Conservation (phyloP, 2,797 vertebrate genomes). For the Sarcophilus harrisii region DNA sequence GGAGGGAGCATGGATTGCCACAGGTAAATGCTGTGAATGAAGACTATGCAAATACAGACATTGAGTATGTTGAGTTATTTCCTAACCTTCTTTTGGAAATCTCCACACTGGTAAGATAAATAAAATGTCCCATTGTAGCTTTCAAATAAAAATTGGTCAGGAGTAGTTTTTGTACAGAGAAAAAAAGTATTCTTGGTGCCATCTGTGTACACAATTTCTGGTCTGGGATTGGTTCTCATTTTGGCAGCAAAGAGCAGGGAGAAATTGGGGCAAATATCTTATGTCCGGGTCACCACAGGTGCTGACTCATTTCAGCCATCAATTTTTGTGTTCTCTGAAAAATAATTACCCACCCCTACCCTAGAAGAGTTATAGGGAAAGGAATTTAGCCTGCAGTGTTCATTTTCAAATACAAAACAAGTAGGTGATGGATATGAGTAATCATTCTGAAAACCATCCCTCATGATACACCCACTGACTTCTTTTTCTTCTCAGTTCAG, state of each 20-base stretch:
- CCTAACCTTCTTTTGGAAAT: background rate
- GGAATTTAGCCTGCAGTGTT: slow-evolving; percentile 3
- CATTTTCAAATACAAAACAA: slow-evolving; percentile 35
- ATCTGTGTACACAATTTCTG: background rate
- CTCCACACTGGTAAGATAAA: background rate
- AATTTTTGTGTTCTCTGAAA: background rate
- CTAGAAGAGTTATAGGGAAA: slow-evolving; percentile 20
- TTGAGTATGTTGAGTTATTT: background rate
- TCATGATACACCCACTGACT: background rate
- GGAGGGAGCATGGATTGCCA: background rate
- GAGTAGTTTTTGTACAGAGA: background rate
- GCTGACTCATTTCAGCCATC: background rate
- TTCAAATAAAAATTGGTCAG: background rate
- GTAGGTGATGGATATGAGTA: background rate
- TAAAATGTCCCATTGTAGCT: background rate
- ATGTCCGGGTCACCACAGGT: background rate
- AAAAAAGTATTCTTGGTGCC: background rate
- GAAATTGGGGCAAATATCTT: background rate
- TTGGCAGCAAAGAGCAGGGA: background rate
- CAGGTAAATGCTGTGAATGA: background rate
- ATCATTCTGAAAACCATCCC: background rate
- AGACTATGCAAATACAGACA: background rate
- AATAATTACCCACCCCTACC: slow-evolving; percentile 11
- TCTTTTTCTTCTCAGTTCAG: background rate
- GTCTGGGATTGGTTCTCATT: background rate